Percentiles rank a stretch among this genome's conserved stretches.
Conservation (phyloP, 2,888 invertebrate species). For the Lycaena phlaeas region DNA sequence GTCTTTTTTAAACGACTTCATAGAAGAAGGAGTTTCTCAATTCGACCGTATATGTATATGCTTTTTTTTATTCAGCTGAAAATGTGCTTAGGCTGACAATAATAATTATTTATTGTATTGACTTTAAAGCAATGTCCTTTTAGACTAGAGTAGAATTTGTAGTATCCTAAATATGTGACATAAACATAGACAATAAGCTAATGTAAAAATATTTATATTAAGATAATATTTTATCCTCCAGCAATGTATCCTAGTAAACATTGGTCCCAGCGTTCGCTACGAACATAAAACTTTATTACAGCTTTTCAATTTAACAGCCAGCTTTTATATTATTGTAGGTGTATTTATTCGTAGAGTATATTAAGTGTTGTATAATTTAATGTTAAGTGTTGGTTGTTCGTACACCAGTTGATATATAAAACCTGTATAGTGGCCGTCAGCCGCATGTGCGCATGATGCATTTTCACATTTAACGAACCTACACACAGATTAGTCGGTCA, state of each 20-base stretch:
- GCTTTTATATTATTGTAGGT: neutral
- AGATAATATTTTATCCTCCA: no score
- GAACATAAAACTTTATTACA: neutral
- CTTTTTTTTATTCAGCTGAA: no score
- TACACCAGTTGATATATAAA: neutral
- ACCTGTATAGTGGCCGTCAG: constrained; percentile 36
- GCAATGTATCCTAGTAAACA: no score
- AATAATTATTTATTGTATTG: no score
- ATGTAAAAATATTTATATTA: neutral
- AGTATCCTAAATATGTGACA: neutral
- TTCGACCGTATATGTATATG: no score
- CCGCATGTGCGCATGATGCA: constrained; percentile 34
- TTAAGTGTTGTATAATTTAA: neutral
- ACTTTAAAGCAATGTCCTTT: no score
- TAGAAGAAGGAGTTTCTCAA: no score
- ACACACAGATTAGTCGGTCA: no score
- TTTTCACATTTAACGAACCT: constrained; percentile 37
- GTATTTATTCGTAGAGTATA: neutral
- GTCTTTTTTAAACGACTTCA: no score
- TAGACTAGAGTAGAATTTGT: no score
- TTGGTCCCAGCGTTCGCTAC: no score
- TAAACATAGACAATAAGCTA: neutral
- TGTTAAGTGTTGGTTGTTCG: neutral
- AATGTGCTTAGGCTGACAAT: no score
- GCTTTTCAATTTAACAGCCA: neutral